Evolutionary conservation across 1,140 invertebrate species (phyloP), one percentile per base, ranked within the genome.

Genomic region (Drosophila virilis): DNA sequence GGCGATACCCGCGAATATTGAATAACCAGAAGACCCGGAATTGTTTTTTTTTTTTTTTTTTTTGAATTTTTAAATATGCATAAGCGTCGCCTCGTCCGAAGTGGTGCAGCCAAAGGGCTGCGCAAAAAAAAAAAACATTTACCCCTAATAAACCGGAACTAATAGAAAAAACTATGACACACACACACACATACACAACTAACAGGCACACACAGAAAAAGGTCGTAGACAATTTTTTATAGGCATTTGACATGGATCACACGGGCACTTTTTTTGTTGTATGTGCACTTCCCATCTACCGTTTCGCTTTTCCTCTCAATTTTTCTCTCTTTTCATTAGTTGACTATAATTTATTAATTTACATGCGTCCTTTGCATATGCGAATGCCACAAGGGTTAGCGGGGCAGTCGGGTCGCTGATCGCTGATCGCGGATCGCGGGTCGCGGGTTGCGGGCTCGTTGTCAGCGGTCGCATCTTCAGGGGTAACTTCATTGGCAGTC

Each of bases 311-410:
- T 28, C 13, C 8, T 45, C 22, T 43, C 58, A 33, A 40, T 60
- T 48, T 28, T 17, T 17, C 9, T 61, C 62, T 38, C 66, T 38
- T 74, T 81, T 78, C 84, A 88, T 88, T 88, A 88, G 83, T 88
- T 88, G 83, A 80, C 84, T 83, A 80, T 88, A 88, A 89, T 89
- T 83, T 89, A 89, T 88, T 88, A 88, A 88, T 88, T 88, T 88
- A 88, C 83, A 88, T 88, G 73, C 83, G 82, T 86, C 78, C 83
- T 88, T 83, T 88, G 83, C 79, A 74, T 84, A 75, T 50, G 69
- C 69, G 61, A 71, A 70, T 74, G 57, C 65, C 76, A 64, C 72
- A 74, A 74, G 72, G 72, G 66, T 70, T 57, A 50, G 10, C 28
- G 50, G 48, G 72, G 40, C 17, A 45, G 40, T 51, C 57, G 37